Percentiles rank a stretch among this genome's conserved stretches.
phyloP scores from a whole-genome alignment of 1,140 invertebrate genomes.

The Druon quercuslanigerum region DNA sequence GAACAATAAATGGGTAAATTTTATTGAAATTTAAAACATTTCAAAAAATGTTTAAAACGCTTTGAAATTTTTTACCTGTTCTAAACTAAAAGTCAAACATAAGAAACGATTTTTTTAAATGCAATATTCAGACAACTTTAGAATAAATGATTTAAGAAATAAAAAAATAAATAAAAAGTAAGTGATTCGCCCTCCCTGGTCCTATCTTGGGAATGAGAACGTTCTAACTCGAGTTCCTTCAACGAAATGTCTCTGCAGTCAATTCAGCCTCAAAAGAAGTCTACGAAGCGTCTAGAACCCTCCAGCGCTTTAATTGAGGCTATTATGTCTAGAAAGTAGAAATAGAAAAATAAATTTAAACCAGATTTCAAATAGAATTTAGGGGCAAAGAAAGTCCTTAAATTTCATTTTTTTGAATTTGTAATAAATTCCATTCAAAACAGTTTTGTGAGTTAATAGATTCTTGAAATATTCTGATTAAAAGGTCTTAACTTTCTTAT shows the following conservation, averaged over 20 bases:
- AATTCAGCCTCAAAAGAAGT: conserved; percentile 2
- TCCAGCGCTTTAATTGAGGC: neutral
- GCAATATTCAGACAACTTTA: neutral
- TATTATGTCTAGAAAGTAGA: neutral
- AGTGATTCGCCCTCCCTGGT: neutral
- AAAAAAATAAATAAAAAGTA: neutral
- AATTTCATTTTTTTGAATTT: too few species aligned
- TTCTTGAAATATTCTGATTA: too few species aligned
- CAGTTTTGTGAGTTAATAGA: too few species aligned
- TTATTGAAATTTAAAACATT: too few species aligned
- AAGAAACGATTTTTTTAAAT: neutral
- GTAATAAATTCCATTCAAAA: too few species aligned
- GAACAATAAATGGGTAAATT: too few species aligned
- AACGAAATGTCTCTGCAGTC: neutral
- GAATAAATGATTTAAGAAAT: neutral
- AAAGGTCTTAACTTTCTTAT: too few species aligned
- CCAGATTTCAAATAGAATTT: neutral
- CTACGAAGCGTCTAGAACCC: neutral
- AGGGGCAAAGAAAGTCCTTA: too few species aligned
- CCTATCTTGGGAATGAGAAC: conserved; percentile 17
- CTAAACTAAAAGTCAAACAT: neutral
- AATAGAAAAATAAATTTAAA: neutral
- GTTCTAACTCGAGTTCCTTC: neutral
- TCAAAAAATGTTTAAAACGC: too few species aligned
- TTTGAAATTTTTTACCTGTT: too few species aligned